Evolutionary conservation across 2,113 vertebrate species (phyloP).

Genomic region (Guaruba guarouba): DNA sequence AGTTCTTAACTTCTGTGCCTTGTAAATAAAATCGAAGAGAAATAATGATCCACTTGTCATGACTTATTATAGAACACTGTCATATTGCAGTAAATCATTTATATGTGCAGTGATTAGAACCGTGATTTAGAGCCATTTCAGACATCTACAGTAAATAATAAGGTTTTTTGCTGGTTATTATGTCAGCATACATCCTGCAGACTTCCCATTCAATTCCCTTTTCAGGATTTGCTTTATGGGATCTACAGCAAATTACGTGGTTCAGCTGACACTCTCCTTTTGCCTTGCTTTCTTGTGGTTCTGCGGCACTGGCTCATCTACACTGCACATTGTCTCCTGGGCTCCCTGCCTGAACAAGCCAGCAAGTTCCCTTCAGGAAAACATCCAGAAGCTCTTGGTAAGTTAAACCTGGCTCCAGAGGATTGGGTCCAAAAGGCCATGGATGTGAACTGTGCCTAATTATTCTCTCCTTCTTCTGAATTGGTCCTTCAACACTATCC

Average conservation of each 20-base stretch:
- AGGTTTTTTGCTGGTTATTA: background rate
- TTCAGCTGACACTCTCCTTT: background rate
- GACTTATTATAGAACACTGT: background rate
- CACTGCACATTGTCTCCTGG: background rate
- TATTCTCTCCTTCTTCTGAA: background rate
- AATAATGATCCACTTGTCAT: background rate
- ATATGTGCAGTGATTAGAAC: background rate
- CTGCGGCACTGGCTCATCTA: background rate
- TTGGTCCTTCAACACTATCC: background rate
- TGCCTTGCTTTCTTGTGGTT: background rate
- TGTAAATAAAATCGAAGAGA: background rate
- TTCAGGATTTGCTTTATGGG: background rate
- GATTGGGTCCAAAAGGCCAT: background rate
- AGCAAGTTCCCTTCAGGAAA: background rate
- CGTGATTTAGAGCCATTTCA: slow-evolving; percentile 1
- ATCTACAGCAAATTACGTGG: background rate
- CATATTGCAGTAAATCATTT: background rate
- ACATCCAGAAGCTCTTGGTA: background rate
- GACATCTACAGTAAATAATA: background rate
- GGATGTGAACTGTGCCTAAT: background rate
- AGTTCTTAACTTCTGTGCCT: background rate
- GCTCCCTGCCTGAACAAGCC: background rate
- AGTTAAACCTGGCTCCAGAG: background rate
- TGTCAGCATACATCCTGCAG: background rate
- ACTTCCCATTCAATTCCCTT: background rate